Evolutionary conservation across 2,113 vertebrate genomes (phyloP).

Genomic region (Chamaetylas fuelleborni): DNA sequence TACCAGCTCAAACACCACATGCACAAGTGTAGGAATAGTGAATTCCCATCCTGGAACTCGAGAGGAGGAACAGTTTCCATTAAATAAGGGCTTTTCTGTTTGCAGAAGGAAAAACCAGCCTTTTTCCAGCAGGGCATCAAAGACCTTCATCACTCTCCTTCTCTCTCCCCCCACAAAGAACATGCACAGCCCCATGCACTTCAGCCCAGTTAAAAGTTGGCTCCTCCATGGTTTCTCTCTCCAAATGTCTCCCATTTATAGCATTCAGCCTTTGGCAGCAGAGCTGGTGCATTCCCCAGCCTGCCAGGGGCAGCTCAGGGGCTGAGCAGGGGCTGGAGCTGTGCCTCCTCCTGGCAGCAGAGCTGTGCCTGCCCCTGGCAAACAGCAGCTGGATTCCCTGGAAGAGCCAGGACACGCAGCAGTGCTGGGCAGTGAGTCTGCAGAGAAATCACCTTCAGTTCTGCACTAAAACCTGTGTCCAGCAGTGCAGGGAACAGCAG

Average conservation of each 20-base stretch:
- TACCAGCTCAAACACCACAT: neutral
- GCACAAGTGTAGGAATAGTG: neutral
- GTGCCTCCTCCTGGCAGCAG: neutral
- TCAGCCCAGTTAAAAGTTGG: conserved; percentile 42
- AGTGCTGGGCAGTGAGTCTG: neutral
- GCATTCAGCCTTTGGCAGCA: conserved; percentile 35
- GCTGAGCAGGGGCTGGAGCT: neutral
- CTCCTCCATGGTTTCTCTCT: neutral
- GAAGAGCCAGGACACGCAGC: neutral
- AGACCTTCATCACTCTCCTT: neutral
- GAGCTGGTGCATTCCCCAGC: neutral
- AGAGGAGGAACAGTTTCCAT: neutral
- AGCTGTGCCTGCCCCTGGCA: neutral
- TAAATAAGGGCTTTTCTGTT: neutral
- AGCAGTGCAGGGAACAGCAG: neutral
- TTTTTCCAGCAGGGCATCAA: neutral
- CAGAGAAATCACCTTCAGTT: rapidly evolving
- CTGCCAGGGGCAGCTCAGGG: neutral
- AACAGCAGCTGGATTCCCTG: neutral
- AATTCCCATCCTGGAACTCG: neutral
- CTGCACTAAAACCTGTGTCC: rapidly evolving
- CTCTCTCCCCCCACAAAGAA: neutral
- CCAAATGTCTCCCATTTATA: conserved; percentile 57
- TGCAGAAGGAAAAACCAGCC: neutral
- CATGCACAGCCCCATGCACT: neutral